Conservation (phyloP, 1,140 invertebrate genomes). For the Scaptomyza hsui region DNA sequence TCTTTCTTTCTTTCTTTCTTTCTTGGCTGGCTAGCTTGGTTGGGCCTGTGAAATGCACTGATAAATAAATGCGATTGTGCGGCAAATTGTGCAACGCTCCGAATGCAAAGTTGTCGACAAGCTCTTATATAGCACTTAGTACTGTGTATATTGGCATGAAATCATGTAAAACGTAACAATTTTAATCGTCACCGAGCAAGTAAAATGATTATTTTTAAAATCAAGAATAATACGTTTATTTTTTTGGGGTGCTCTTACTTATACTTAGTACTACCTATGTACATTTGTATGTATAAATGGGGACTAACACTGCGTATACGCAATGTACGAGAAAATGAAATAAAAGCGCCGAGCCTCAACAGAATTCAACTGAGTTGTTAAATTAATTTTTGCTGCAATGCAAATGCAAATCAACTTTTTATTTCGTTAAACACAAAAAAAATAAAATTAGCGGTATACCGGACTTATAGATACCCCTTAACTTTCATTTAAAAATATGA, state of each 20-base stretch:
- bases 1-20: constrained; percentile 52
- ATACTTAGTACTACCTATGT: neutral
- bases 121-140: constrained; percentile 41
- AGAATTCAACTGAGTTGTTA: constrained; percentile 81
- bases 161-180: constrained; percentile 25
- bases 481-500: no score
- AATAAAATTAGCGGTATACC: neutral
- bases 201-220: constrained; percentile 55
- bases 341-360: constrained; percentile 62
- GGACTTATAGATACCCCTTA: constrained; percentile 5
- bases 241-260: neutral
- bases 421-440: constrained; percentile 35
- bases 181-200: constrained; percentile 22
- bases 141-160: constrained; percentile 31
- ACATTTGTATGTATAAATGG: constrained; percentile 15
- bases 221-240: neutral
- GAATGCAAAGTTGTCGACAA: constrained; percentile 77
- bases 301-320: constrained; percentile 63
- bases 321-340: constrained; percentile 39
- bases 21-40: constrained; percentile 31
- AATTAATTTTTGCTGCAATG: constrained; percentile 80
- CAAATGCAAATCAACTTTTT: constrained; percentile 46
- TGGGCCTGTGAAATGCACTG: constrained; percentile 63
- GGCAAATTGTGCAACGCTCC: constrained; percentile 80
- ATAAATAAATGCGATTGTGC: constrained; percentile 82